These are phyloP conservation scores for Rhagoletis zephyria DNA, from an alignment of 1,140 invertebrate species.

Conservation along the genomic window DNA sequence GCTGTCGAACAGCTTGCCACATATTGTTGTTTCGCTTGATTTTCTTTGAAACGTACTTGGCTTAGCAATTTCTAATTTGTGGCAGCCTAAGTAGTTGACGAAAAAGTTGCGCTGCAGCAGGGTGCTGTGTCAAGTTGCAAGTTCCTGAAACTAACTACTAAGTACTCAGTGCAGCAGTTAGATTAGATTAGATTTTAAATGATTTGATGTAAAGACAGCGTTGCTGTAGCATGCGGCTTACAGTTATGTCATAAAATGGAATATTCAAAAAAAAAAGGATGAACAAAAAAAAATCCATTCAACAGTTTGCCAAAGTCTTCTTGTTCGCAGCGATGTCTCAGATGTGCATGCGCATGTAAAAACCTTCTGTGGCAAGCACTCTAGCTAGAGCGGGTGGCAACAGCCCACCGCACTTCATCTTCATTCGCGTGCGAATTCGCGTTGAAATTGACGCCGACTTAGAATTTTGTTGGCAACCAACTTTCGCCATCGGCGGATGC, in stretches of 20 bases:
- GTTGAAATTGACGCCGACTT: background rate
- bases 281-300: background rate
- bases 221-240: too few relatives aligned
- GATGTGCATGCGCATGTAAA: background rate
- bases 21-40: background rate
- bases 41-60: background rate
- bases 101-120: background rate
- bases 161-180: background rate
- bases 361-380: background rate
- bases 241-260: background rate
- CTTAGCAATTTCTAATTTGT: background rate
- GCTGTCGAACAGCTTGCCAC: conserved; percentile 6
- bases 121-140: background rate
- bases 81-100: background rate
- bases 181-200: background rate
- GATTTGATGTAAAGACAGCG: too few relatives aligned
- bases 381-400: background rate
- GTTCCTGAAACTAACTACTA: background rate
- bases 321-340: background rate
- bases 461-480: conserved; percentile 5
- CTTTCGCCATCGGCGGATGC: background rate
- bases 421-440: background rate
- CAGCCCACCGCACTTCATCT: background rate
- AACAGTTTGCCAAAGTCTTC: background rate
- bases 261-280: background rate